Percentiles rank a stretch among this genome's conserved stretches.
Conservation (phyloP, 2,888 invertebrate genomes). For the Drosophila borborema region DNA sequence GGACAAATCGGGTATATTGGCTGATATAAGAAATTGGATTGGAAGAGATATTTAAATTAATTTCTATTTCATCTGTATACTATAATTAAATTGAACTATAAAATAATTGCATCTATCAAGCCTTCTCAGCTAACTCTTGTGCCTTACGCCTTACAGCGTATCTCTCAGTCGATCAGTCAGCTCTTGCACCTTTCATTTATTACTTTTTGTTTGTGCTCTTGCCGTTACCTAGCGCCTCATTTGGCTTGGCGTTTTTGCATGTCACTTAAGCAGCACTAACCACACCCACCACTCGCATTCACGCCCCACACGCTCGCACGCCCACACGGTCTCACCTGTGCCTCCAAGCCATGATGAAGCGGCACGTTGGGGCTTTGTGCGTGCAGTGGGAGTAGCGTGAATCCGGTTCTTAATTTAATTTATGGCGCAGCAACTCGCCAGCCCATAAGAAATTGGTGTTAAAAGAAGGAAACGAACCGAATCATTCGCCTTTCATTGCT, state of each 20-base stretch:
- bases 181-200: background rate
- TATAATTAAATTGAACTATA: too few relatives aligned
- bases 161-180: background rate
- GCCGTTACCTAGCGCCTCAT: slow-evolving; percentile 36
- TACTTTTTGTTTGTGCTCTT: slow-evolving; percentile 1
- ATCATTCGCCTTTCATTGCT: slow-evolving; percentile 7
- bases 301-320: background rate
- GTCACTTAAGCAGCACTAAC: slow-evolving; percentile 43
- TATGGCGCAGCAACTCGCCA: slow-evolving; percentile 32
- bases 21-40: background rate
- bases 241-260: slow-evolving; percentile 45
- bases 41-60: too few relatives aligned
- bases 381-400: slow-evolving; percentile 29
- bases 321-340: background rate
- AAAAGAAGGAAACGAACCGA: slow-evolving; percentile 14
- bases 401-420: slow-evolving; percentile 59
- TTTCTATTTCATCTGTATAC: too few relatives aligned
- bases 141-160: background rate
- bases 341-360: background rate
- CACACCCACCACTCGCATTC: background rate
- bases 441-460: slow-evolving; percentile 19
- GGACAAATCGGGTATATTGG: background rate
- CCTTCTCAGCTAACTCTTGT: background rate
- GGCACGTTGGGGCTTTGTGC: slow-evolving; percentile 25
- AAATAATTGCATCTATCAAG: too few relatives aligned